Conservation (phyloP, 2,888 invertebrate genomes). For the Xylocampa areola region DNA sequence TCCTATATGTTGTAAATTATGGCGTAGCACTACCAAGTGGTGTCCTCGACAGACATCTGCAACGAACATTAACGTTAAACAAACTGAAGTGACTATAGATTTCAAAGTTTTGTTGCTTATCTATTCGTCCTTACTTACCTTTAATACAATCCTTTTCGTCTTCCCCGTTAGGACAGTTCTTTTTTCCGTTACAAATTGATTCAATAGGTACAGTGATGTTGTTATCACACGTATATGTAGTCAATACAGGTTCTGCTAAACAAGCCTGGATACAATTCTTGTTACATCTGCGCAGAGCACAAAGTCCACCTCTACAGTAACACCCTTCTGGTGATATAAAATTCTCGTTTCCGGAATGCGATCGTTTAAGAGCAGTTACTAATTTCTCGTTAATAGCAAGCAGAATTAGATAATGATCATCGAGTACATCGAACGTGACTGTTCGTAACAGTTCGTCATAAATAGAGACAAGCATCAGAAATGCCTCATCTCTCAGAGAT, state of each 20-base stretch:
- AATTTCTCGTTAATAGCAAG: constrained; percentile 69
- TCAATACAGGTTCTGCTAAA: constrained; percentile 67
- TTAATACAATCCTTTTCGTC: constrained; percentile 75
- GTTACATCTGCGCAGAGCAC: constrained; percentile 70
- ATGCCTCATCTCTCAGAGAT: constrained; percentile 67
- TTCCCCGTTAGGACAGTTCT: constrained; percentile 73
- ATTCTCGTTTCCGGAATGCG: constrained; percentile 74
- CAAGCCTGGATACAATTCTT: constrained; percentile 72
- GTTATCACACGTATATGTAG: constrained; percentile 67
- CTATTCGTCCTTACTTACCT: constrained; percentile 60
- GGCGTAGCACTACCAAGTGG: constrained; percentile 70
- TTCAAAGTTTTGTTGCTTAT: neutral
- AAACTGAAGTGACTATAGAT: neutral
- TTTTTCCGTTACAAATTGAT: constrained; percentile 72
- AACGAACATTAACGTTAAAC: constrained; percentile 32
- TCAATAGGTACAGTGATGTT: constrained; percentile 66
- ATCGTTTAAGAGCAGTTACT: constrained; percentile 71
- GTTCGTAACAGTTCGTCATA: constrained; percentile 65
- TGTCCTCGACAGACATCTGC: constrained; percentile 75
- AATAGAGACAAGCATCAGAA: constrained; percentile 63
- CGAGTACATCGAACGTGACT: constrained; percentile 54
- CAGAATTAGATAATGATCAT: constrained; percentile 68
- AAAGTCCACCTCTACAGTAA: constrained; percentile 68
- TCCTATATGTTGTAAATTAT: constrained; percentile 64
- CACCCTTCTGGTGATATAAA: constrained; percentile 67